Base-by-base conservation (phyloP, 2,797 vertebrate genomes). In the Neoniphon sammara region DNA sequence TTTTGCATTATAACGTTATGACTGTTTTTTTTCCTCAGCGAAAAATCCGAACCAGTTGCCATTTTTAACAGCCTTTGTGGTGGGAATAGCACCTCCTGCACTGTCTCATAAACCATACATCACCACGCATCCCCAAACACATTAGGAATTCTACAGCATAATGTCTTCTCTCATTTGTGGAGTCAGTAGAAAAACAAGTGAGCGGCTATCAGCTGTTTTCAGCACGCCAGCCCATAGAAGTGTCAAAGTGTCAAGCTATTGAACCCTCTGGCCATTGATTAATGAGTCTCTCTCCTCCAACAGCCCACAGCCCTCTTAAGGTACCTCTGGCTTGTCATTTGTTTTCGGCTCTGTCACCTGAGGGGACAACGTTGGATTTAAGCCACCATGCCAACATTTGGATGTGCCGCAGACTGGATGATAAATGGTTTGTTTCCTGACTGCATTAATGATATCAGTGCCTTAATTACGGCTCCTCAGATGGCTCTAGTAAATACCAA, bases 201-300 rank as follows among this genome's bases (percentile, higher is more conserved):
- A 66, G 63, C 46, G 39, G 46, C 55, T 67, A 53, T 58, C 54
- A 9, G 66, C 53, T 18, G 47, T 66, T 57, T 69, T 59, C 66
- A 66, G 79, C 71, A 75, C 73, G 4, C 34, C 20, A 30, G 36
- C 34, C 34, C 36, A 14, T 18, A 39, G 57, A 23, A 30, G 66
- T 66, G 66, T 46, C 63, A 53, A 36, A 17, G 47, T 79, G 53
- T 82, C 66, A 21, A 66, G 67, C 64, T 66, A 49, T 9, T 56
- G 67, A 84, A 80, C 64, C 81, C 65, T 81, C 39, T 14, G 73
- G 77, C 62, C 75, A 27, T 66, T 78, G 77, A 85, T 85, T 79
- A 85, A 86, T 78, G 73, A 77, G 53, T 25, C 54, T 53, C 72
- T 52, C 53, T 50, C 65, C 56, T 63, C 67, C 46, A 21, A 27